phyloP scores from a whole-genome alignment of 1,140 invertebrate species.

The Listronotus bonariensis region DNA sequence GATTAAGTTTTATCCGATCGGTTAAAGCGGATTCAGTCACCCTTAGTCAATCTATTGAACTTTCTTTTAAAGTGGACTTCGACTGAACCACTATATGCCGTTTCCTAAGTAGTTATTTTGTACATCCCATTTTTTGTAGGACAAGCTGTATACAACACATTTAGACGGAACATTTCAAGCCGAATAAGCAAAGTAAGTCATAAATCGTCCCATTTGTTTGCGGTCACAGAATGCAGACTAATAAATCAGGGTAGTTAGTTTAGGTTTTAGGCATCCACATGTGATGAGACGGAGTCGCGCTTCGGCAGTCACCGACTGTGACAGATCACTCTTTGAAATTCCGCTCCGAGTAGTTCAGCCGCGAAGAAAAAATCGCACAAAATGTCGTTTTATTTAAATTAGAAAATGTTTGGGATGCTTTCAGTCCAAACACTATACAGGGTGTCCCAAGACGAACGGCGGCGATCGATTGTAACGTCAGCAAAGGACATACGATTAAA shows the following conservation, averaged over 20 bases:
- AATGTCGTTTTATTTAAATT: conserved; percentile 13
- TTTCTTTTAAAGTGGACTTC: too few species aligned
- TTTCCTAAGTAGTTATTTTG: too few species aligned
- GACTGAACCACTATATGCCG: too few species aligned
- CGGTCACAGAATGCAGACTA: conserved; percentile 42
- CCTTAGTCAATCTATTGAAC: too few species aligned
- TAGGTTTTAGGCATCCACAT: conserved; percentile 12
- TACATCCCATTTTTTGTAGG: background rate
- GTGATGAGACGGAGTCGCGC: conserved; percentile 32
- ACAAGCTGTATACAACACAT: too few species aligned
- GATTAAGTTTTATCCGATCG: too few species aligned
- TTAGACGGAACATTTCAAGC: conserved; percentile 9
- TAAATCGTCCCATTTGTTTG: conserved; percentile 43
- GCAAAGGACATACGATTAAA: too few species aligned
- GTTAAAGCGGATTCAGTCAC: too few species aligned
- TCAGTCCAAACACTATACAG: background rate
- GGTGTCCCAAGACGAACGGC: too few species aligned
- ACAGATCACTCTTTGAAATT: conserved; percentile 39
- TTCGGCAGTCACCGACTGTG: conserved; percentile 36
- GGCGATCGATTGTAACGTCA: too few species aligned
- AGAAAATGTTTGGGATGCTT: background rate
- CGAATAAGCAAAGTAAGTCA: conserved; percentile 24
- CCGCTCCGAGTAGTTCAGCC: conserved; percentile 37
- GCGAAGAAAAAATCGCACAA: conserved; percentile 20
- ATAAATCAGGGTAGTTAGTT: conserved; percentile 43